Base-by-base conservation (phyloP, 2,797 vertebrate species). In the Eutrigla gurnardus region DNA sequence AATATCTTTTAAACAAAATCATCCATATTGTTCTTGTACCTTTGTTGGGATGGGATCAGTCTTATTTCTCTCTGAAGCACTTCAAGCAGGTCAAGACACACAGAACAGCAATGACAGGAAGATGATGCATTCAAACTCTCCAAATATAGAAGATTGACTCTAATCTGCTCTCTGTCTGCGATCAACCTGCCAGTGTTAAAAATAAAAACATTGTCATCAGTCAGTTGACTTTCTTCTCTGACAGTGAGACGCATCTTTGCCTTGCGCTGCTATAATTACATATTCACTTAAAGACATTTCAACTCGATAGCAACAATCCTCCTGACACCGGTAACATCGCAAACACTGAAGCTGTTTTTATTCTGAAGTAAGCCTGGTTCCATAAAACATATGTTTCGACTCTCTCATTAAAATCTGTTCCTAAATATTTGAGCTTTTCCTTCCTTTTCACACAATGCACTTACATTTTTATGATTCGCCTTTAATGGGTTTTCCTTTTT, bases 401-500 rank as follows among this genome's bases (percentile, higher is more conserved):
- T 68, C 40, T 57, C 11, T 63, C 4, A 70, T 58, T 52, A 7
- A 39, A 50, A 62, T 52, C 15, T 45, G 10, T 42, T 32, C 3
- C 6, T 15, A 37, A n/a, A 57, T 17, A 45, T 61, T n/a, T 62
- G 11, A 39, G 15, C 32, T 53, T 37, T 43, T 42, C 35, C 35
- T 60, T 36, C 37, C 8, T 32, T 70, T 53, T 66, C 4, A 45
- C 13, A 55, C 33, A n/a, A 9, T 53, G 7, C n/a, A 42, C 6
- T 3, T 53, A 5, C n/a, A 42, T 4, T 3, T 52, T 65, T 50
- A 15, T 49, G 18, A 49, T 70, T 57, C 3, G 9, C 11, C 10
- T 55, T 64, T 54, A 62, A 57, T 80, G n/a, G 36, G 43, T 50
- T 73, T 13, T 50, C n/a, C 12, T 42, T 49, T 53, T 45, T 65